Percentiles rank a stretch among this genome's conserved stretches.
phyloP scores from a whole-genome alignment of 2,888 invertebrate species.

The Phlogophora meticulosa region DNA sequence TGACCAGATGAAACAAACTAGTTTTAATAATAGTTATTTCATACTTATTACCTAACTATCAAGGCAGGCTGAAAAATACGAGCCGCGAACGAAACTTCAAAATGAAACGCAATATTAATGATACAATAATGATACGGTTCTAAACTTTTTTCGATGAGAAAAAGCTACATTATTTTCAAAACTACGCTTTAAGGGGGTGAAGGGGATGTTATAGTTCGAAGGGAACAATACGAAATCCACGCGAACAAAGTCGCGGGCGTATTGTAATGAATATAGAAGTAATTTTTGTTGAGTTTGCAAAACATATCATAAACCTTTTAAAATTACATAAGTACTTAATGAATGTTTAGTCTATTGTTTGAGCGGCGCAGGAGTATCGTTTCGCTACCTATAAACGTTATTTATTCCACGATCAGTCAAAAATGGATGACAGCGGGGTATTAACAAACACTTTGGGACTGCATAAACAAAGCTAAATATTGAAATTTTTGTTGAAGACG shows the following conservation, averaged over 20 bases:
- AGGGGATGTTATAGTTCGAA: too few relatives aligned
- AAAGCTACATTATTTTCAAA: too few relatives aligned
- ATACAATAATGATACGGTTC: too few relatives aligned
- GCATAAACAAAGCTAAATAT: slow-evolving; percentile 48
- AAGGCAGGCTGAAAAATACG: slow-evolving; percentile 39
- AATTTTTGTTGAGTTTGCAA: slow-evolving; percentile 35
- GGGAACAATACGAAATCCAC: too few relatives aligned
- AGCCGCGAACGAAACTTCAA: slow-evolving; percentile 22
- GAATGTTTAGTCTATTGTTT: slow-evolving; percentile 80
- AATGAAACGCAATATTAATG: slow-evolving; percentile 16
- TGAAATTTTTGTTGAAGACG: slow-evolving; percentile 31
- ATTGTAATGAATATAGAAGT: slow-evolving; percentile 37
- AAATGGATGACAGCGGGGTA: slow-evolving; percentile 47
- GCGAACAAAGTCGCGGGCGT: too few relatives aligned
- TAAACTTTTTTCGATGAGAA: too few relatives aligned
- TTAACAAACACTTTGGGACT: slow-evolving; percentile 47
- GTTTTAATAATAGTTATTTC: slow-evolving; percentile 30
- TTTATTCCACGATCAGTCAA: slow-evolving; percentile 57
- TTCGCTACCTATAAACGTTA: slow-evolving; percentile 31
- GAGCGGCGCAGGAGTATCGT: slow-evolving; percentile 62
- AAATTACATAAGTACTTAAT: slow-evolving; percentile 62
- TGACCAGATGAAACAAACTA: neutral
- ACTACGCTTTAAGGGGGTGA: too few relatives aligned
- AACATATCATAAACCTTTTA: slow-evolving; percentile 64
- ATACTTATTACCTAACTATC: slow-evolving; percentile 34